Percentiles rank a stretch among this genome's conserved stretches.
These are phyloP conservation scores for Sebastes cheni DNA, from an alignment of 2,797 vertebrate genomes.

Conservation along the genomic window DNA sequence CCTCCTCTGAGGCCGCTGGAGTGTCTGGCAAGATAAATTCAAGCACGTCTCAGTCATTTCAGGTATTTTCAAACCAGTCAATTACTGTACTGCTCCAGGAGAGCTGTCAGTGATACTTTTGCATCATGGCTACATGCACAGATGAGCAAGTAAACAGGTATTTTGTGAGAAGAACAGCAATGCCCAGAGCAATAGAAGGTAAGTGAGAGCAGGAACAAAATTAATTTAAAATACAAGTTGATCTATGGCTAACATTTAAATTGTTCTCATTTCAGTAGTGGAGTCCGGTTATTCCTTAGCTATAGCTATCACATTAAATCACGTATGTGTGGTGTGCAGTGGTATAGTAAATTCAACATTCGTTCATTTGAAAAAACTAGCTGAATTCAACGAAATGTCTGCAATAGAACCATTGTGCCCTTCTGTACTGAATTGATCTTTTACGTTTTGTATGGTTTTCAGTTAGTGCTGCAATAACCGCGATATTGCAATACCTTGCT, in stretches of 20 bases:
- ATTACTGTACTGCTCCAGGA: neutral
- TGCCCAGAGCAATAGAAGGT: neutral
- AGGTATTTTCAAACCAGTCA: conserved; percentile 22
- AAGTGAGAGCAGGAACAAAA: neutral
- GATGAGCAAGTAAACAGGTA: conserved; percentile 1
- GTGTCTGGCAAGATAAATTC: conserved; percentile 35
- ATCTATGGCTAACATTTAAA: neutral
- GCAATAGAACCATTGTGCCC: neutral
- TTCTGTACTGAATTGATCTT: neutral
- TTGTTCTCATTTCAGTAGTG: neutral
- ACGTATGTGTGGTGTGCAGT: neutral
- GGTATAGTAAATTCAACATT: neutral
- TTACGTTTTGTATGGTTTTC: neutral
- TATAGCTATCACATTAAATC: neutral
- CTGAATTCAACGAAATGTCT: neutral
- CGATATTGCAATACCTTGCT: no score
- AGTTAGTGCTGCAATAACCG: no score
- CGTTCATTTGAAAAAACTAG: neutral
- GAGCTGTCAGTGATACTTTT: conserved; percentile 2
- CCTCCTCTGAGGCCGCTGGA: neutral
- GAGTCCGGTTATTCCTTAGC: neutral
- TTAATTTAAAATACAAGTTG: neutral
- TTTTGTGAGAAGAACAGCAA: neutral
- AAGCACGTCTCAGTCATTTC: conserved; percentile 17
- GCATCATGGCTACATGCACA: neutral